phyloP scores from a whole-genome alignment of 1,140 invertebrate species.

The Neodiprion lecontei region DNA sequence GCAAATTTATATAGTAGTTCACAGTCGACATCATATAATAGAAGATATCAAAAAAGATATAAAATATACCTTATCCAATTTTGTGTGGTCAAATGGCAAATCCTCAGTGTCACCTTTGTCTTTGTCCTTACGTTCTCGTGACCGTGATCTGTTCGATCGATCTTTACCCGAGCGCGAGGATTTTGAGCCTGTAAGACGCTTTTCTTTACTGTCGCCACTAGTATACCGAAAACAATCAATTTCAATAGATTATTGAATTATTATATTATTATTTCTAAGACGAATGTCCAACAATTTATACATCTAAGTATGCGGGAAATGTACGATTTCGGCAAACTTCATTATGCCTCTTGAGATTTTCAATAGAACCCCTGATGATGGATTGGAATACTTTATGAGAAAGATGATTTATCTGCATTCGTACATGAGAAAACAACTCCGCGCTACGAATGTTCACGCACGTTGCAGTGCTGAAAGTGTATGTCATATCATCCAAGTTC shows the following conservation, averaged over 20 bases:
- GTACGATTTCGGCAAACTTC: background rate
- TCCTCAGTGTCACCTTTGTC: conserved; percentile 65
- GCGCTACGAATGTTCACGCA: too few relatives aligned
- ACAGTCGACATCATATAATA: conserved; percentile 15
- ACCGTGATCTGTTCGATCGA: conserved; percentile 55
- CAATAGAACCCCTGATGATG: background rate
- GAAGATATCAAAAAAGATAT: conserved; percentile 5
- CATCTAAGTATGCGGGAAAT: conserved; percentile 28
- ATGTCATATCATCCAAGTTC: background rate
- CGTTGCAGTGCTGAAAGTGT: too few relatives aligned
- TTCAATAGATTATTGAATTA: conserved; percentile 25
- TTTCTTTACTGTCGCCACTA: conserved; percentile 63
- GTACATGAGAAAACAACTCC: too few relatives aligned
- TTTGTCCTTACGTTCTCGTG: conserved; percentile 64
- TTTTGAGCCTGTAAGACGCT: conserved; percentile 58
- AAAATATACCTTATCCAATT: conserved; percentile 72
- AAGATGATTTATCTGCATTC: background rate
- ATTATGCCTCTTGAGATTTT: background rate
- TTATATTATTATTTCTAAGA: background rate
- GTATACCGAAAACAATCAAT: conserved; percentile 47
- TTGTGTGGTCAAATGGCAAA: conserved; percentile 73
- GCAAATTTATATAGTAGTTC: conserved; percentile 16
- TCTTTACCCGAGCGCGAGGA: conserved; percentile 59
- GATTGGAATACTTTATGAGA: background rate
- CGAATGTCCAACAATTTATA: conserved; percentile 10